These are phyloP conservation scores for Atopsyche davidsoni DNA, from an alignment of 1,140 invertebrate genomes.

Conservation along the genomic window DNA sequence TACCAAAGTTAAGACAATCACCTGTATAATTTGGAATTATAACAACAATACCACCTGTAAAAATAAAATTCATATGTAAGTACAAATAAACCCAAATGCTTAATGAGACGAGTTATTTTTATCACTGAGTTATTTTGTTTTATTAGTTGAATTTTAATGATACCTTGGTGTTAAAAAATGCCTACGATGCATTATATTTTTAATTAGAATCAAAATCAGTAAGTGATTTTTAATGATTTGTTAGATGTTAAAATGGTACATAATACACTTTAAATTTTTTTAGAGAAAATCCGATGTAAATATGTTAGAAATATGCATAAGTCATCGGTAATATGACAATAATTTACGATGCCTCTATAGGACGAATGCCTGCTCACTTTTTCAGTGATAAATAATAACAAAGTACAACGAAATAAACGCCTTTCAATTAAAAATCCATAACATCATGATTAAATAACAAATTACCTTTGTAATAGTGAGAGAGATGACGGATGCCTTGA, in stretches of 20 bases:
- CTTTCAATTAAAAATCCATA: not conserved
- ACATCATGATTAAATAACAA: not conserved
- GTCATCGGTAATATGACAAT: not conserved
- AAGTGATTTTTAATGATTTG: too few species aligned
- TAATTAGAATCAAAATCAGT: too few species aligned
- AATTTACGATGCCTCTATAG: not conserved
- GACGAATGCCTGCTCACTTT: not conserved
- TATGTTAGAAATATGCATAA: not conserved
- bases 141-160: too few species aligned
- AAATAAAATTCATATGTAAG: too few species aligned
- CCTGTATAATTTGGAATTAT: constrained; percentile 84
- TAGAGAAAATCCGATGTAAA: too few species aligned
- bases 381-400: not conserved
- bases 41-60: constrained; percentile 63
- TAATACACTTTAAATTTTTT: too few species aligned
- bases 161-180: too few species aligned
- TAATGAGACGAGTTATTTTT: too few species aligned
- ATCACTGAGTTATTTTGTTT: too few species aligned
- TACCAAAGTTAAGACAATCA: constrained; percentile 79
- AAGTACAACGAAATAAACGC: not conserved
- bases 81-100: too few species aligned
- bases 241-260: too few species aligned
- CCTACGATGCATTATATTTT: too few species aligned
- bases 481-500: constrained; percentile 57
- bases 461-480: constrained; percentile 49